phyloP scores from a whole-genome alignment of 2,113 vertebrate species.

The Ariopsis seemanni region DNA sequence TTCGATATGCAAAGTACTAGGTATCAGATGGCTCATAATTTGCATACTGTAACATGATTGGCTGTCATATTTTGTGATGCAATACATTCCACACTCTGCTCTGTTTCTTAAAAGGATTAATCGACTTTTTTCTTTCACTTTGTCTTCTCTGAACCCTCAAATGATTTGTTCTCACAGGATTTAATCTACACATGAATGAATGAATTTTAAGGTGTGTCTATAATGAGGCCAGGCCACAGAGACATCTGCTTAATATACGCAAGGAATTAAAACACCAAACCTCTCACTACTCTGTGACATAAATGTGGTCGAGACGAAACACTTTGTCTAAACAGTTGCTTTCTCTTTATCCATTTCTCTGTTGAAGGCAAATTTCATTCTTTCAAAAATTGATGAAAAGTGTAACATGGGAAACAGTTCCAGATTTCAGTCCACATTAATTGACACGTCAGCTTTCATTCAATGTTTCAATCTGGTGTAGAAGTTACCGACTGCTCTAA shows the following conservation, averaged over 20 bases:
- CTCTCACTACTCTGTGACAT: background rate
- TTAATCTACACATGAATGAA: background rate
- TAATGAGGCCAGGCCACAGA: background rate
- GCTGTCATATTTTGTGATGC: background rate
- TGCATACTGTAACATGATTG: background rate
- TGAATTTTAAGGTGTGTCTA: background rate
- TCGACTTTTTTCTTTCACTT: background rate
- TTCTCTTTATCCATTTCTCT: background rate
- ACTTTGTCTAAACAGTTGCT: background rate
- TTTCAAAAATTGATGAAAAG: background rate
- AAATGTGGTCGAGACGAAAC: background rate
- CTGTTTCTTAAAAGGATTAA: background rate
- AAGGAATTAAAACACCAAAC: background rate
- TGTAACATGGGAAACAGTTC: background rate
- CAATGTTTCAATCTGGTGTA: background rate
- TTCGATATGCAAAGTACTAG: background rate
- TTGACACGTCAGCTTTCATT: conserved; percentile 24
- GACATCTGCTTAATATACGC: background rate
- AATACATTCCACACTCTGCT: background rate
- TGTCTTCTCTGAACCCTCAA: background rate
- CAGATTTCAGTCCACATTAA: background rate
- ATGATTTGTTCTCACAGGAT: background rate
- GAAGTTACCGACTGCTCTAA: conserved; percentile 5
- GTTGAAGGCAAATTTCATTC: background rate
- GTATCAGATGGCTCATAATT: background rate